Percentiles rank a stretch among this genome's conserved stretches.
Conservation (phyloP, 1,140 invertebrate species). For the Chelonus insularis region DNA sequence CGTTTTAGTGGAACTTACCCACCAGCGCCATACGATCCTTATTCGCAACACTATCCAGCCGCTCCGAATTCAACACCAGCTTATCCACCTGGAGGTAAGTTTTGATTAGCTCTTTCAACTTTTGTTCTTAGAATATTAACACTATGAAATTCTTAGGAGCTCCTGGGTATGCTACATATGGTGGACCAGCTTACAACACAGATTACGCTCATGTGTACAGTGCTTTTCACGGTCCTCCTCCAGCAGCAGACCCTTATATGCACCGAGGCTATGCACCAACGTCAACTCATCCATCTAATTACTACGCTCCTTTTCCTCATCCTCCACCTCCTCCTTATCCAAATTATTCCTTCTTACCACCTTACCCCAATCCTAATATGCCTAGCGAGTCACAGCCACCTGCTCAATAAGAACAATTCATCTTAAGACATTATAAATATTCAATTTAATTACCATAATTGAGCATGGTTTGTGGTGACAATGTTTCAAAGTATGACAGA, state of each 20-base stretch:
- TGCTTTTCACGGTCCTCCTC: conserved; percentile 56
- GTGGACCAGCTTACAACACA: conserved; percentile 51
- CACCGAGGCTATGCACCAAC: conserved; percentile 51
- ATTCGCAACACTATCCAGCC: conserved; percentile 22
- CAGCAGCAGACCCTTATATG: conserved; percentile 54
- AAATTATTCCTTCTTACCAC: conserved; percentile 56
- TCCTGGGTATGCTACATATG: conserved; percentile 51
- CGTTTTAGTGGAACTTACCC: conserved; percentile 61
- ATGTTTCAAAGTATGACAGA: conserved; percentile 42
- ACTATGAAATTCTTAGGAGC: conserved; percentile 44
- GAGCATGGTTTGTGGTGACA: neutral
- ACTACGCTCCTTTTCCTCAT: conserved; percentile 55
- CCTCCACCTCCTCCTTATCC: conserved; percentile 58
- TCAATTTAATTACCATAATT: neutral
- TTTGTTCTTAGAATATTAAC: too few species aligned
- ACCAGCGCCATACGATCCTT: conserved; percentile 50
- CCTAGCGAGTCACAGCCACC: conserved; percentile 55
- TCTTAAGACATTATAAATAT: conserved; percentile 4
- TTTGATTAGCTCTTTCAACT: too few species aligned
- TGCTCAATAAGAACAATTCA: conserved; percentile 42
- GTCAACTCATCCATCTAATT: conserved; percentile 51
- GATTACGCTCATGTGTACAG: conserved; percentile 60
- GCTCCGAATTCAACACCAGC: conserved; percentile 49
- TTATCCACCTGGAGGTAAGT: conserved; percentile 54
- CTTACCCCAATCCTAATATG: conserved; percentile 55